Base-by-base conservation (phyloP, 2,888 invertebrate species). In the Abrostola triplasia region DNA sequence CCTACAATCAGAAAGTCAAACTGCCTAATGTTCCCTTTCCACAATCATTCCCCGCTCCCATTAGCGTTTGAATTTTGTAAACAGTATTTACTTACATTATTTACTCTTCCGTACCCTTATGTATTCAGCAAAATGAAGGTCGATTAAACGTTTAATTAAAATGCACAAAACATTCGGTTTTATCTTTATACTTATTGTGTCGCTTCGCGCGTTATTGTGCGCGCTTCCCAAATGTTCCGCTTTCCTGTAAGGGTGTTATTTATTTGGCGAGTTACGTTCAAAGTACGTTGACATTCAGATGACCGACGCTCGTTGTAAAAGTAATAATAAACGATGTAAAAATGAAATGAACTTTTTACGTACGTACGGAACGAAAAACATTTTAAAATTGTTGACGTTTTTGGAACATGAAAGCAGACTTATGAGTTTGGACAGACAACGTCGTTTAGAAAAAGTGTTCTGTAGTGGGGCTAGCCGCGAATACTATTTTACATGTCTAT, bases 141-240 rank as follows among this genome's bases (percentile, higher is more conserved):
- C 67, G 59, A 72, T 70, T 64, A 57, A 70, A 69, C 60, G 62
- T 79, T 81, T 79, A 71, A 79, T 79, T 79, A 76, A 81, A 79
- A 76, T 76, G 73, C 67, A 79, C 81, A 79, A 68, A 75, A 73
- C 79, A 67, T 81, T 81, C 47, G 53, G 62, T 79, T 79, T 79
- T 76, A 79, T 79, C 66, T 79, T 79, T 68, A 78, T 73, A 69
- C 67, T 75, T 67, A 79, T 67, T 76, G 61, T 67, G 64, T 64
- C 52, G 60, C 57, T 58, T 58, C 54, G 62, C 60, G 53, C 55
- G 67, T 77, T 67, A 65, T 72, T 77, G 70, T 58, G 64, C 53
- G 53, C 68, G 61, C 60, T 76, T 73, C 60, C 65, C 67, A 59
- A 73, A 63, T 60, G 69, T 71, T 67, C 68, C 54, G 72, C 59